Conservation (phyloP, 2,113 vertebrate genomes). For the Apus apus region DNA sequence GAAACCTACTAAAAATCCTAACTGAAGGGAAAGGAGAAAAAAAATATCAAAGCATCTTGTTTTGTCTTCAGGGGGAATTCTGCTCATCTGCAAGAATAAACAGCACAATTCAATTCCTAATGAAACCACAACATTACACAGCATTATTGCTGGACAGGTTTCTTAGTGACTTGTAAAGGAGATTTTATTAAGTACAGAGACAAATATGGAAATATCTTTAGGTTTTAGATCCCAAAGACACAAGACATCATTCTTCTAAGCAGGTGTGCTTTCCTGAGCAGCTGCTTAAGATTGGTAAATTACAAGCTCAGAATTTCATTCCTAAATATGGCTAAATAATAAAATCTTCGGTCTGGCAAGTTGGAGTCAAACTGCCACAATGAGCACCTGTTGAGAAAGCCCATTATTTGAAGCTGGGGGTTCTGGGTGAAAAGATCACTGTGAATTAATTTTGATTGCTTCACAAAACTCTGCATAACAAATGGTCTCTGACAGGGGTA, state of each 20-base stretch:
- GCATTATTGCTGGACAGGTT: neutral
- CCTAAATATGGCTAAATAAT: slow-evolving; percentile 73
- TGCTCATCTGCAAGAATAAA: neutral
- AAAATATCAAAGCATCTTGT: neutral
- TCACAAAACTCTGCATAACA: slow-evolving; percentile 77
- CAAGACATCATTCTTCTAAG: slow-evolving; percentile 20
- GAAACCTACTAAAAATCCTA: neutral
- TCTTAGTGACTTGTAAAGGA: neutral
- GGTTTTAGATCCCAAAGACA: slow-evolving; percentile 16
- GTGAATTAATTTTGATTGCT: slow-evolving; percentile 80
- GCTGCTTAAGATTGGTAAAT: slow-evolving; percentile 75
- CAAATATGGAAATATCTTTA: neutral
- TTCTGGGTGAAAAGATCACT: slow-evolving; percentile 75
- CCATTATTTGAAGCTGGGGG: slow-evolving; percentile 78
- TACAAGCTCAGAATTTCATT: slow-evolving; percentile 71
- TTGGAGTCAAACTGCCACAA: slow-evolving; percentile 74
- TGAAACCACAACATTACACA: neutral
- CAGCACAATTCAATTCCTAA: neutral
- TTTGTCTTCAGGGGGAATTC: neutral
- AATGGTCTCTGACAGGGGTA: slow-evolving; percentile 69
- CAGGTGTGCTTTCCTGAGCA: slow-evolving; percentile 73
- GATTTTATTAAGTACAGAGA: neutral
- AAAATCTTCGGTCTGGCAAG: slow-evolving; percentile 78
- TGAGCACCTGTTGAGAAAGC: slow-evolving; percentile 78
- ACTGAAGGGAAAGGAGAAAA: neutral